These are phyloP conservation scores for Tetropium fuscum DNA, from an alignment of 2,888 invertebrate genomes.

Conservation along the genomic window DNA sequence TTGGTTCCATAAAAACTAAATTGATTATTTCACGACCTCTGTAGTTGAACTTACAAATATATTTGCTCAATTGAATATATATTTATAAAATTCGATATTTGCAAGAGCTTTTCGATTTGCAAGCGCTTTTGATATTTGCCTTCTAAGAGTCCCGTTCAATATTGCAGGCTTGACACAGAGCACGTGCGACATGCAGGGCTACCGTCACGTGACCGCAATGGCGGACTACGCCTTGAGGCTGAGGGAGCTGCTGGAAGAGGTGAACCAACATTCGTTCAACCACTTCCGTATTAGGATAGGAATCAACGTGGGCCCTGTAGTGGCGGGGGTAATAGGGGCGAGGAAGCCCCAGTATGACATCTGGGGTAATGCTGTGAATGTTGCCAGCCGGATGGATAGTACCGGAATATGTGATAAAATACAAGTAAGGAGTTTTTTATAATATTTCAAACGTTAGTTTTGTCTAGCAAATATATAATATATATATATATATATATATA, in stretches of 20 bases:
- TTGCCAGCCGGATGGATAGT: conserved; percentile 96
- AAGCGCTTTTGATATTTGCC: too few relatives aligned
- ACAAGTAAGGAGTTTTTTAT: conserved; percentile 71
- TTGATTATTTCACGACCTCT: too few relatives aligned
- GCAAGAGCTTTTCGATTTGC: too few relatives aligned
- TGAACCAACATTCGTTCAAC: conserved; percentile 96
- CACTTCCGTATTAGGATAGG: conserved; percentile 93
- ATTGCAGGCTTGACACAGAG: conserved; percentile 80
- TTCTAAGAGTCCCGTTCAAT: too few relatives aligned
- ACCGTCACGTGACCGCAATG: conserved; percentile 89
- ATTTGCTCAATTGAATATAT: too few relatives aligned
- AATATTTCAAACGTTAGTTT: not conserved
- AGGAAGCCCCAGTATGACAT: conserved; percentile 96
- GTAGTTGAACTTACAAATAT: too few relatives aligned
- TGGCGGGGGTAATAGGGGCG: conserved; percentile 95
- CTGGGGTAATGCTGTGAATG: conserved; percentile 96
- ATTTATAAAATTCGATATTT: too few relatives aligned
- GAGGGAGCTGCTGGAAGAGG: conserved; percentile 86
- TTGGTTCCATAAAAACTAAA: too few relatives aligned
- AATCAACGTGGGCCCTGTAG: conserved; percentile 96
- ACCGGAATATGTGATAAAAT: conserved; percentile 90
- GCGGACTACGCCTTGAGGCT: conserved; percentile 92
- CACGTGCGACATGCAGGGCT: conserved; percentile 83
- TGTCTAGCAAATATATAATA: too few relatives aligned
- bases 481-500: too few relatives aligned